Conservation (phyloP, 2,113 vertebrate species). For the Amphilophus citrinellus region DNA sequence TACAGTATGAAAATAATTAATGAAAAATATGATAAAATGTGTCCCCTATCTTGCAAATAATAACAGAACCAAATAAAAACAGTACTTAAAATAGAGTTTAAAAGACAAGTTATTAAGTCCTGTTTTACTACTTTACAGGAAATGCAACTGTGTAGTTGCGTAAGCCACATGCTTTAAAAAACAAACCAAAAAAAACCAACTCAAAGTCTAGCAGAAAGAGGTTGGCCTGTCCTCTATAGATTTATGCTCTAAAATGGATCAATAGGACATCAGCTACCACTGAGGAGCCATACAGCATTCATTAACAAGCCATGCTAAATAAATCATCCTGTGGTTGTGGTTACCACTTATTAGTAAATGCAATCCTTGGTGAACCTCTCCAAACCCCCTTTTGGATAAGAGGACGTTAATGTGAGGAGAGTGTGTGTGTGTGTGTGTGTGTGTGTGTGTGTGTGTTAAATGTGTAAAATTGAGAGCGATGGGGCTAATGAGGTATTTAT, state of each 20-base stretch:
- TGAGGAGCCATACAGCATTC: conserved; percentile 27
- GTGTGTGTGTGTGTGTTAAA: not conserved
- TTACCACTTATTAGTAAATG: not conserved
- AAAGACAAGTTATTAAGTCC: not conserved
- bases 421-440: not conserved
- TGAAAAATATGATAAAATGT: too few species aligned
- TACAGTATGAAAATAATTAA: too few species aligned
- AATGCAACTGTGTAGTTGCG: not conserved
- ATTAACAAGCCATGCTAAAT: conserved; percentile 27
- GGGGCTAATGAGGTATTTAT: conserved; percentile 60
- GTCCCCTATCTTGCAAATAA: not conserved
- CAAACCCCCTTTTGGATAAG: conserved; percentile 5
- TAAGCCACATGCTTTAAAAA: not conserved
- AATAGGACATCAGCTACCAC: conserved; percentile 42
- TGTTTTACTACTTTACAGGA: not conserved
- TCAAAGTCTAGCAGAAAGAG: conserved; percentile 17
- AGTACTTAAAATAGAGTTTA: not conserved
- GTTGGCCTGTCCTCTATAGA: conserved; percentile 23
- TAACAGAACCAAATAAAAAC: not conserved
- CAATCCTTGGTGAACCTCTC: conserved; percentile 10
- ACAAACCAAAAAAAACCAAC: not conserved
- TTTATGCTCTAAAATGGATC: conserved; percentile 36
- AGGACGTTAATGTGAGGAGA: not conserved
- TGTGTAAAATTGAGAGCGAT: conserved; percentile 18
- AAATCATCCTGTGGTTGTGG: conserved; percentile 16